Base-by-base conservation (phyloP, 1,140 invertebrate species). In the Popillia japonica region DNA sequence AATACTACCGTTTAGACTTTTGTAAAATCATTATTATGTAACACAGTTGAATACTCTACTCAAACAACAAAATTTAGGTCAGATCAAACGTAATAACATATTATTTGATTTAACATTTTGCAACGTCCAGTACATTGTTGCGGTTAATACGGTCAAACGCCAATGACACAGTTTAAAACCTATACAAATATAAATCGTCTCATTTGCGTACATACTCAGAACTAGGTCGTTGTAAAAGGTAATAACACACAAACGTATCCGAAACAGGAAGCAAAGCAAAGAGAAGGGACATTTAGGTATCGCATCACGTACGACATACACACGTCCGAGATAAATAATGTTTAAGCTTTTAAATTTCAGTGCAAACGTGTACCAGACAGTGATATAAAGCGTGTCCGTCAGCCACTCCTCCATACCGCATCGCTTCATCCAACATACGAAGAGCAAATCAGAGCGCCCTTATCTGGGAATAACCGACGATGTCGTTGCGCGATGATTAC, bases 311-410 rank as follows among this genome's bases (percentile, higher is more conserved):
- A 9, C 42, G 14, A 44, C 42, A 44, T 44, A 44, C 42, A 44
- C 42, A 44, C 42, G 42, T 44, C 42, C 42, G 42, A 44, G 42
- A 44, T 44, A 44, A 44, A 44, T 55, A 55, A 55, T 17, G 48
- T 55, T 55, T 55, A 55, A 55, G 48, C 48, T 55, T 55, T 55
- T 55, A 55, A 55, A 55, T 55, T 55, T 55, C n/a, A 55, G 17
- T 17, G 48, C 48, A 55, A 55, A 55, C 48, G 7, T 55, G 48
- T 55, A 7, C 48, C 14, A 0, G 48, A 55, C 48, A 55, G 48
- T 55, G 17, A 55, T 17, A 55, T 55, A 55, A 20, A 55, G 17
- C 48, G 48, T 17, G 48, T 55, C 17, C 48, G 17, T 55, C 48
- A 6, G 17, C 48, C 48, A 55, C 48, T 55, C n/a, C 48, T 55